Evolutionary conservation across 1,140 invertebrate genomes (phyloP).

Genomic region (Sminthurinus signatus): DNA sequence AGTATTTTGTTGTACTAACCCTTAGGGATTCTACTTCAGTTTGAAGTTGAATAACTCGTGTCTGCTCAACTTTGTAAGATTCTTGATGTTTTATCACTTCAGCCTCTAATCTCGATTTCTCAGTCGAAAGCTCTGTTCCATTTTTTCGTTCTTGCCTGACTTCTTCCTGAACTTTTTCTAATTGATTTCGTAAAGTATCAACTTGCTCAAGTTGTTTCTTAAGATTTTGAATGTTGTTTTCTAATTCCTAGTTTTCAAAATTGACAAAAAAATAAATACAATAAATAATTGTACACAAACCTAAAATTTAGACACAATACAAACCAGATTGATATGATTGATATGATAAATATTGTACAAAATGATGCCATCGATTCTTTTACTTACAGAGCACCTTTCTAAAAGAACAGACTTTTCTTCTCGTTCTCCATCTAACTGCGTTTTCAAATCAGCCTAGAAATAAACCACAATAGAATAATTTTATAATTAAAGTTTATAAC

Average conservation of each 20-base stretch:
- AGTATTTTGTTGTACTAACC: conserved; percentile 8
- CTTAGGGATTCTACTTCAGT: conserved; percentile 16
- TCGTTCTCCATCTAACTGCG: conserved; percentile 19
- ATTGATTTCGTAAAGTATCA: conserved; percentile 19
- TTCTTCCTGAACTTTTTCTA: conserved; percentile 15
- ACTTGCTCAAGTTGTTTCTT: conserved; percentile 26
- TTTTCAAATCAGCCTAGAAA: too few relatives aligned
- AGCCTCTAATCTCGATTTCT: conserved; percentile 18
- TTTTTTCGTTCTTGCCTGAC: conserved; percentile 15
- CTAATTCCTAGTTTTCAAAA: too few relatives aligned
- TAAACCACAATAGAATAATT: too few relatives aligned
- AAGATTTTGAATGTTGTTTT: conserved; percentile 27
- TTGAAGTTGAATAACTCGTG: conserved; percentile 14
- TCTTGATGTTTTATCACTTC: conserved; percentile 15
- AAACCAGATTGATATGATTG: too few relatives aligned
- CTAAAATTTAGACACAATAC: too few relatives aligned
- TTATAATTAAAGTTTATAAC: too few relatives aligned
- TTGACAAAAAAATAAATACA: too few relatives aligned
- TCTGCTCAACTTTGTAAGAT: not conserved
- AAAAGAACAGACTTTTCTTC: conserved; percentile 27
- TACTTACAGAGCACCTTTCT: conserved; percentile 22
- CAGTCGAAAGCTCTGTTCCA: conserved; percentile 13
- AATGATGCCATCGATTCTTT: too few relatives aligned
- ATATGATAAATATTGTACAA: too few relatives aligned
- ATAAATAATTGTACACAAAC: too few relatives aligned